A percentile compares a stretch with the other conserved stretches of the same genome.
Evolutionary conservation across 1,140 invertebrate species (phyloP).

Genomic region (Dreissena polymorpha): DNA sequence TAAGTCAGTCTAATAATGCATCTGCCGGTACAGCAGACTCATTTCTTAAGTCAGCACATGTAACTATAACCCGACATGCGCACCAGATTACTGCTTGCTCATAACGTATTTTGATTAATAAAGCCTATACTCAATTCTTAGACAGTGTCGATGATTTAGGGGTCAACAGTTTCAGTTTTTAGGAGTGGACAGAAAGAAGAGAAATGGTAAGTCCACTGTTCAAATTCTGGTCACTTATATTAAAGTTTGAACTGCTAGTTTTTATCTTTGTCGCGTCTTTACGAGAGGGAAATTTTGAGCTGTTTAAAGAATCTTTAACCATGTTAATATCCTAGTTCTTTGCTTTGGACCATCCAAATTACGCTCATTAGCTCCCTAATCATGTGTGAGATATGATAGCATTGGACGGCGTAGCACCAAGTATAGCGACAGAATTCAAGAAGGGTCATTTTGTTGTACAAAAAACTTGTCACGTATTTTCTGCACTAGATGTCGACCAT

Average conservation of each 20-base stretch:
- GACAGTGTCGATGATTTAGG: not conserved
- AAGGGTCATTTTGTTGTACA: not conserved
- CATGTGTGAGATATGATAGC: conserved; percentile 43
- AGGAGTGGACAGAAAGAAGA: not conserved
- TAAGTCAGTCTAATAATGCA: conserved; percentile 32
- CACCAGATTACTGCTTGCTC: conserved; percentile 55
- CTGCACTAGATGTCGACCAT: conserved; percentile 64
- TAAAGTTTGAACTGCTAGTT: conserved; percentile 6
- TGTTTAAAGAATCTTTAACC: not conserved
- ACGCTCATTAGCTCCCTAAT: conserved; percentile 49
- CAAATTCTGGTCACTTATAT: not conserved
- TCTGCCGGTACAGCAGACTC: conserved; percentile 58
- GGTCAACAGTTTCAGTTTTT: not conserved
- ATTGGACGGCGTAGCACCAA: not conserved
- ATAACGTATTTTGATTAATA: not conserved
- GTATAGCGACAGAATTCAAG: not conserved
- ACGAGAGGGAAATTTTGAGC: conserved; percentile 14
- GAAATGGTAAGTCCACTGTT: not conserved
- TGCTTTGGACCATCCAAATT: conserved; percentile 44
- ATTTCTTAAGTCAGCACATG: conserved; percentile 49
- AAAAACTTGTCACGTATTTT: conserved; percentile 29
- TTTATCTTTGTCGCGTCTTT: not conserved
- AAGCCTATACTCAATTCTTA: conserved; percentile 9
- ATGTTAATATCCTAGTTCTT: conserved; percentile 33
- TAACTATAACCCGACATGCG: conserved; percentile 43